These are phyloP conservation scores for Diachasma alloeum DNA, from an alignment of 1,140 invertebrate genomes.

Conservation along the genomic window DNA sequence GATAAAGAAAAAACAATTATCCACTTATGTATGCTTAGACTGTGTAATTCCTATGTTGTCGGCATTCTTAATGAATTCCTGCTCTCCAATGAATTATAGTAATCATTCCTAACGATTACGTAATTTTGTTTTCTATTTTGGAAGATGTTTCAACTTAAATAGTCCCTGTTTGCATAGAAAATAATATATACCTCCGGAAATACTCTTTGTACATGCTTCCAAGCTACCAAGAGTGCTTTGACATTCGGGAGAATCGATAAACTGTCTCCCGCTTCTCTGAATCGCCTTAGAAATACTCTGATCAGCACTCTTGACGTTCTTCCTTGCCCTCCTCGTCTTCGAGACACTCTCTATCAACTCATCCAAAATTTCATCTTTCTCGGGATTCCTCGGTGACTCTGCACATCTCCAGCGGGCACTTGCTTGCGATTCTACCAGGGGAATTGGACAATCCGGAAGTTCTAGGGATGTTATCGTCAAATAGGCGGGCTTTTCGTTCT, in stretches of 20 bases:
- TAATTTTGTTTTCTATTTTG: no score
- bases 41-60: no score
- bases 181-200: conserved; percentile 40
- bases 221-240: conserved; percentile 21
- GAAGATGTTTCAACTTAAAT: no score
- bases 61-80: no score
- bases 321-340: conserved; percentile 23
- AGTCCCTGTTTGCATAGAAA: background rate
- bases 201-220: conserved; percentile 40
- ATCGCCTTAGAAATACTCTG: conserved; percentile 16
- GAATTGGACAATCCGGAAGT: conserved; percentile 55
- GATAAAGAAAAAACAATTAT: no score
- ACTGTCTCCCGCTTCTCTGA: conserved; percentile 25
- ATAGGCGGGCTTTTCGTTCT: conserved; percentile 50
- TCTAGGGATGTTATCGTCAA: conserved; percentile 55
- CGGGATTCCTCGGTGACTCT: conserved; percentile 28
- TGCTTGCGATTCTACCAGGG: conserved; percentile 52
- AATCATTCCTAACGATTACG: no score
- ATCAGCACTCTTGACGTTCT: conserved; percentile 18
- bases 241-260: conserved; percentile 30
- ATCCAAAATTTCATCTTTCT: conserved; percentile 44
- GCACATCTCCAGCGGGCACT: conserved; percentile 36
- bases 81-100: no score
- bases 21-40: no score
- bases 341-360: conserved; percentile 46